Evolutionary conservation across 2,797 vertebrate genomes (phyloP).

Genomic region (Halcyon badia): DNA sequence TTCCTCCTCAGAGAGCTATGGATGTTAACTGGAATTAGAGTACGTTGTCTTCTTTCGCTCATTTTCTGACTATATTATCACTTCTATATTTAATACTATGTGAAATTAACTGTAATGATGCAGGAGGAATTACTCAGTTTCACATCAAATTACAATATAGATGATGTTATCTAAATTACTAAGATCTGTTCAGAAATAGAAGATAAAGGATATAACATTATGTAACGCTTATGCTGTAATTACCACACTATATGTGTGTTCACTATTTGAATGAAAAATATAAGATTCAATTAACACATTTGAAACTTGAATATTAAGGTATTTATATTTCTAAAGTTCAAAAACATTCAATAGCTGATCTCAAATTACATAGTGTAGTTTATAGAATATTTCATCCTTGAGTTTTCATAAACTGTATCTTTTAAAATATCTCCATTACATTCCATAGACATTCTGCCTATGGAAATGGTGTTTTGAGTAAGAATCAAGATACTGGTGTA

Average conservation of each 20-base stretch:
- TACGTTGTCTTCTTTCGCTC: conserved; percentile 14
- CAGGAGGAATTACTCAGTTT: conserved; percentile 27
- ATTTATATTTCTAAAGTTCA: not conserved
- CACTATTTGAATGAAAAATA: conserved; percentile 1
- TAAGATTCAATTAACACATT: not conserved
- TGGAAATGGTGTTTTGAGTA: not conserved
- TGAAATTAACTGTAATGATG: conserved; percentile 43
- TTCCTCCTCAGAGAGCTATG: conserved; percentile 23
- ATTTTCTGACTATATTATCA: conserved; percentile 20
- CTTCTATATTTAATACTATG: not conserved
- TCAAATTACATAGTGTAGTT: not conserved
- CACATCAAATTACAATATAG: not conserved
- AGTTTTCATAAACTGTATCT: not conserved
- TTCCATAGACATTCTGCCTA: not conserved
- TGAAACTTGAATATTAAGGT: not conserved
- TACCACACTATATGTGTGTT: not conserved
- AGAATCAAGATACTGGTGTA: not conserved
- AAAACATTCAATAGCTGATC: not conserved
- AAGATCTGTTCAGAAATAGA: not conserved
- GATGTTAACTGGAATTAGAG: conserved; percentile 20
- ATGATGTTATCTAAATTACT: conserved; percentile 1
- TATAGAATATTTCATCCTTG: not conserved
- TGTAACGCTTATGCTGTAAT: not conserved
- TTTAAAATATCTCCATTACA: not conserved
- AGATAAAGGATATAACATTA: not conserved